These are phyloP conservation scores for Hydrochoerus hydrochaeris DNA, from an alignment of 2,113 vertebrate genomes.

Conservation along the genomic window DNA sequence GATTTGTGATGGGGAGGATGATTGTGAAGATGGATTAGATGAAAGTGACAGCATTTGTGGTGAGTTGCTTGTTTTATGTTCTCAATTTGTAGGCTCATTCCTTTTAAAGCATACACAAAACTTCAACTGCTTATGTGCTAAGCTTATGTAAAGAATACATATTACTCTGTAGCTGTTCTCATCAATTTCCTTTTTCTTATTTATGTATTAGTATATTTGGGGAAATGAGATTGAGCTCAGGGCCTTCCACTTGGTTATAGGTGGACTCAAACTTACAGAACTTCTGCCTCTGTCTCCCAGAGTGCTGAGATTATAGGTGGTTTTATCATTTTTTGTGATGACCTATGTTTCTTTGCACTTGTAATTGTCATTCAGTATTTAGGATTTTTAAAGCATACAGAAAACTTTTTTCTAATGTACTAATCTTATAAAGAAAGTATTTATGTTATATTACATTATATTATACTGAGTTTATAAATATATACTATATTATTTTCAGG, in stretches of 20 bases:
- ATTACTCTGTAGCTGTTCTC: not conserved
- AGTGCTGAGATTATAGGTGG: not conserved
- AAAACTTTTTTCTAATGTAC: not conserved
- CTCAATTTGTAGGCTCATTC: not conserved
- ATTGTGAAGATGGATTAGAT: conserved; percentile 95
- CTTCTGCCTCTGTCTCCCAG: not conserved
- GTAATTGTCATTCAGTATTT: not conserved
- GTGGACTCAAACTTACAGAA: not conserved
- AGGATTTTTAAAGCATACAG: not conserved
- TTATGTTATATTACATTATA: not conserved
- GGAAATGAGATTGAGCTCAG: not conserved
- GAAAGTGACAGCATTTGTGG: conserved; percentile 95
- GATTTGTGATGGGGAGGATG: conserved; percentile 97
- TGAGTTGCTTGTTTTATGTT: conserved; percentile 77
- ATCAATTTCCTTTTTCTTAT: not conserved
- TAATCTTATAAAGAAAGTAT: not conserved
- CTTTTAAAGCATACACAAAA: not conserved
- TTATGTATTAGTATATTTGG: not conserved
- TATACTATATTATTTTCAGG: conserved; percentile 24
- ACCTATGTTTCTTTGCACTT: not conserved
- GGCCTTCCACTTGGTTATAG: not conserved
- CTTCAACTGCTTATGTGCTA: not conserved
- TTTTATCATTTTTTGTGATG: not conserved
- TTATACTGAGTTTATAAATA: not conserved
- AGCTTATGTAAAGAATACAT: not conserved